A percentile compares a stretch with the other conserved stretches of the same genome.
phyloP scores from a whole-genome alignment of 2,113 vertebrate genomes.

The Vicugna pacos region DNA sequence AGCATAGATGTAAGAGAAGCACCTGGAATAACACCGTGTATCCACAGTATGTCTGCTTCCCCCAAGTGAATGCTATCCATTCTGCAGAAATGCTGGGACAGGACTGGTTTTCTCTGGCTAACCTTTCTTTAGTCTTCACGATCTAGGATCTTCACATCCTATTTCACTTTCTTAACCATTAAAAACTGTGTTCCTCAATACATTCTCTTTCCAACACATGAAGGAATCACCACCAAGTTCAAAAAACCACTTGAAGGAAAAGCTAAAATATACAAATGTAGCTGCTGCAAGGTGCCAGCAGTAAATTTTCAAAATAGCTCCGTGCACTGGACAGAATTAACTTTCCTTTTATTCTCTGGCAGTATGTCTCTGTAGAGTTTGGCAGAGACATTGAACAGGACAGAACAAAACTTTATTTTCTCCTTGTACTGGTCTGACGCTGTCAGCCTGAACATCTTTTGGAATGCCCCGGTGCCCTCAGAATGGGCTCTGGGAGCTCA shows the following conservation, averaged over 20 bases:
- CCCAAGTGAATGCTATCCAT: background rate
- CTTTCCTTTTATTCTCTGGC: slow-evolving; percentile 63
- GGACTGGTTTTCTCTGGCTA: background rate
- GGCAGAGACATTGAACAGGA: slow-evolving; percentile 65
- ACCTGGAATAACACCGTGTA: background rate
- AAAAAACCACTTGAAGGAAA: slow-evolving; percentile 63
- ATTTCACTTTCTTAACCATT: slow-evolving; percentile 41
- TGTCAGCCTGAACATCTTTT: slow-evolving; percentile 27
- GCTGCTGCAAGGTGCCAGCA: slow-evolving; percentile 48
- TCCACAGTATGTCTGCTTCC: background rate
- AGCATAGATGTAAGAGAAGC: background rate
- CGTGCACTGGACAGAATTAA: slow-evolving; percentile 57
- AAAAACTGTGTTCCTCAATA: slow-evolving; percentile 15
- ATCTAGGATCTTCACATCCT: background rate
- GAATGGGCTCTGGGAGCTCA: background rate
- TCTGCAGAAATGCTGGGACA: background rate
- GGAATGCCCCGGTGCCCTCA: background rate
- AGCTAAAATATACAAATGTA: slow-evolving; percentile 61
- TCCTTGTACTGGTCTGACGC: slow-evolving; percentile 8
- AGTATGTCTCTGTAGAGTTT: slow-evolving; percentile 60
- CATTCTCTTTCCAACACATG: background rate
- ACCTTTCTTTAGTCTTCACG: slow-evolving; percentile 3
- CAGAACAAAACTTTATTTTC: slow-evolving; percentile 73
- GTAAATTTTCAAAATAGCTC: slow-evolving; percentile 69
- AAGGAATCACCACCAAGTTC: slow-evolving; percentile 29